These are phyloP conservation scores for Valencia hispanica DNA, from an alignment of 2,797 vertebrate genomes.

Conservation along the genomic window DNA sequence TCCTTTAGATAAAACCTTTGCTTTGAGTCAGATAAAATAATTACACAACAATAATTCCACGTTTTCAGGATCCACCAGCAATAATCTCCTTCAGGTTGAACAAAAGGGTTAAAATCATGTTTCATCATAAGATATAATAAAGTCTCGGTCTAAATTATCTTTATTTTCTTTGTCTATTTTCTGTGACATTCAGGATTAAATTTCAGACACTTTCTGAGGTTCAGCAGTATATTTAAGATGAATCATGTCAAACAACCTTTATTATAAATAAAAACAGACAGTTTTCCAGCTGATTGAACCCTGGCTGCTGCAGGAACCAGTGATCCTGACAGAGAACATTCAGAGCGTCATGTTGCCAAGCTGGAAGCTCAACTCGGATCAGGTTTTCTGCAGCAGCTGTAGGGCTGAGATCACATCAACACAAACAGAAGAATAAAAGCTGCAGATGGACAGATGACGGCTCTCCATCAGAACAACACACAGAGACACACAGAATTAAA, in stretches of 20 bases:
- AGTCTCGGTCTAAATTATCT: background rate
- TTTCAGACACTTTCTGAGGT: background rate
- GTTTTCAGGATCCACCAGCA: background rate
- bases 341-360: no score
- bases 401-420: background rate
- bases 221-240: background rate
- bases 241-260: background rate
- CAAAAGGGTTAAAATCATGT: background rate
- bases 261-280: background rate
- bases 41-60: background rate
- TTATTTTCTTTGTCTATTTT: background rate
- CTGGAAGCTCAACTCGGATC: no score
- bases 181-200: background rate
- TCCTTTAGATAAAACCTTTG: background rate
- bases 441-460: background rate
- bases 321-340: no score
- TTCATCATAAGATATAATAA: background rate
- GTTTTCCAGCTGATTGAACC: background rate
- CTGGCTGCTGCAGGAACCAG: background rate
- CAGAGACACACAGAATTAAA: constrained; percentile 30
- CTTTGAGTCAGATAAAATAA: background rate
- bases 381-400: no score
- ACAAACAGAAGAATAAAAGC: background rate
- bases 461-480: background rate
- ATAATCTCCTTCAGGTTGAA: background rate